Evolutionary conservation across 2,888 invertebrate species (phyloP).

Genomic region (Dryobotodes eremita): DNA sequence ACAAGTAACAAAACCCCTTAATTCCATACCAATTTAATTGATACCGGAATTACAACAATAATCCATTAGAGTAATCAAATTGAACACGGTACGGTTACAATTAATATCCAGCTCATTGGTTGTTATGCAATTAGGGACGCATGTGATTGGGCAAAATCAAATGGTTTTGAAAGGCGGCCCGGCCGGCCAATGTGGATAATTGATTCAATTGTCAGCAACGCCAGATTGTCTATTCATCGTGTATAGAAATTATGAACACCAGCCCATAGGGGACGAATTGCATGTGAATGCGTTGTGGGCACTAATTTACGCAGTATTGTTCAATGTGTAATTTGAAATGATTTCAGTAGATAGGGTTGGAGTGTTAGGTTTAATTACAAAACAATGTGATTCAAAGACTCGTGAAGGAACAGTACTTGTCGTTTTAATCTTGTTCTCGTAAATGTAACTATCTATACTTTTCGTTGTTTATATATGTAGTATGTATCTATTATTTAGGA

Average conservation of each 20-base stretch:
- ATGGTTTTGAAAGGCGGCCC: slow-evolving; percentile 41
- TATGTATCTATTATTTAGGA: too few species aligned
- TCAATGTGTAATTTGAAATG: background rate
- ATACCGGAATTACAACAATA: slow-evolving; percentile 29
- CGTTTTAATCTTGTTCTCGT: too few species aligned
- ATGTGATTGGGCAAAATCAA: slow-evolving; percentile 59
- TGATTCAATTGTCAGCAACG: slow-evolving; percentile 55
- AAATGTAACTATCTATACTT: too few species aligned
- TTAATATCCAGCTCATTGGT: slow-evolving; percentile 45
- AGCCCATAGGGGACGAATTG: background rate
- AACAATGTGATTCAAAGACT: too few species aligned
- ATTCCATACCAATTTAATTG: slow-evolving; percentile 22
- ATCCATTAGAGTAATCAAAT: slow-evolving; percentile 44
- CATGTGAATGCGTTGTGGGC: slow-evolving; percentile 9
- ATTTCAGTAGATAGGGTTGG: background rate
- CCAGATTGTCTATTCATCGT: slow-evolving; percentile 45
- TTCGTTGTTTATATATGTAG: too few species aligned
- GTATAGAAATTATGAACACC: slow-evolving; percentile 38
- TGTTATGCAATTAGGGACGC: slow-evolving; percentile 43
- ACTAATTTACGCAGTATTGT: slow-evolving; percentile 22
- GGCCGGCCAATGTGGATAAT: slow-evolving; percentile 49
- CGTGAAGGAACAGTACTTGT: too few species aligned
- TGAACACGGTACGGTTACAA: slow-evolving; percentile 40
- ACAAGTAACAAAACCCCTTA: background rate
- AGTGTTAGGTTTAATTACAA: background rate